Conservation (phyloP, 2,888 invertebrate species). For the Ormyrus pomaceus region DNA sequence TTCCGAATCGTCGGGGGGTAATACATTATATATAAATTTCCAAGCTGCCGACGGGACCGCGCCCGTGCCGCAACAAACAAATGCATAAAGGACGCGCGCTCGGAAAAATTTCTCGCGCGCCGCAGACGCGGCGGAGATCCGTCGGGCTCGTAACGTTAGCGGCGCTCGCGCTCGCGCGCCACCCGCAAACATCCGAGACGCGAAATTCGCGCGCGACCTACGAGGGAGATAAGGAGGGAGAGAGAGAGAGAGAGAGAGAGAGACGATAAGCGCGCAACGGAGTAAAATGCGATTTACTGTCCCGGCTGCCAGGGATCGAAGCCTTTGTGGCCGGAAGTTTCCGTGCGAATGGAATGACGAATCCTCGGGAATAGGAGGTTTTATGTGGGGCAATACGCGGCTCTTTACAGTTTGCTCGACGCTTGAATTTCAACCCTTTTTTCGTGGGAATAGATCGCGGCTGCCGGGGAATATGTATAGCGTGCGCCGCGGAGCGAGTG, state of each 20-base stretch:
- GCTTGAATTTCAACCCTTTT: no score
- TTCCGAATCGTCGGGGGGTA: background rate
- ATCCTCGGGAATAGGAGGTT: slow-evolving; percentile 26
- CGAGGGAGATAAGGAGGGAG: background rate
- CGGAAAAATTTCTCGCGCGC: background rate
- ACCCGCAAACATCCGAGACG: background rate
- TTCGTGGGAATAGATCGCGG: background rate
- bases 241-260: background rate
- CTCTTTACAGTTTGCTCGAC: background rate
- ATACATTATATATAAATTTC: slow-evolving; percentile 33
- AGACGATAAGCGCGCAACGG: slow-evolving; percentile 4
- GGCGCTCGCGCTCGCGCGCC: background rate
- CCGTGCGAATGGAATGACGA: background rate
- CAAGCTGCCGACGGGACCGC: slow-evolving; percentile 13
- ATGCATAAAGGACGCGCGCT: background rate
- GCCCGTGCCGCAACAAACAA: slow-evolving; percentile 16
- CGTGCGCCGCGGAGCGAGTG: background rate
- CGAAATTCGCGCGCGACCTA: background rate
- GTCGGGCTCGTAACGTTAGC: slow-evolving; percentile 1
- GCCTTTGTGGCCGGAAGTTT: background rate
- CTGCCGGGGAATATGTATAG: no score
- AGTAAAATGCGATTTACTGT: slow-evolving; percentile 30
- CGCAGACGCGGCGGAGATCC: background rate
- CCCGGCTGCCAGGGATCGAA: background rate
- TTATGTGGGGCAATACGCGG: slow-evolving; percentile 26